A percentile compares a stretch with the other conserved stretches of the same genome.
Evolutionary conservation across 2,113 vertebrate species (phyloP).

Genomic region (Chascanopsetta lugubris): DNA sequence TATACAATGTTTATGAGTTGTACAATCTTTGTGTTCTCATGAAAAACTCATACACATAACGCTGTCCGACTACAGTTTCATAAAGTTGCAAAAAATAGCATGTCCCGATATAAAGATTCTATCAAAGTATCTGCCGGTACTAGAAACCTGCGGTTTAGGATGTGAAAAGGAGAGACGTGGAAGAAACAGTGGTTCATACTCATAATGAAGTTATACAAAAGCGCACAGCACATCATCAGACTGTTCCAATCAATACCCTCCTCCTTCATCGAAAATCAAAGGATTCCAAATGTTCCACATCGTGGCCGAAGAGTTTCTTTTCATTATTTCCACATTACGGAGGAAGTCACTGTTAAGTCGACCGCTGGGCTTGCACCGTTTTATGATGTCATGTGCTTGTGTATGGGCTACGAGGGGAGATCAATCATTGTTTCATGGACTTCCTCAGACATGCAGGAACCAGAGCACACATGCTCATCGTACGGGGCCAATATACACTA

Average conservation of each 20-base stretch:
- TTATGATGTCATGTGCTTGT: conserved; percentile 6
- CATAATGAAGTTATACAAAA: not conserved
- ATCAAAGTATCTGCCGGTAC: no score
- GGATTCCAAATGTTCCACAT: not conserved
- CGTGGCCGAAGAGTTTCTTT: not conserved
- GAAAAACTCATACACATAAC: no score
- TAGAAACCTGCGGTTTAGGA: no score
- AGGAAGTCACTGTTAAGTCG: not conserved
- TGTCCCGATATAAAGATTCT: no score
- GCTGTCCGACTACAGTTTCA: no score
- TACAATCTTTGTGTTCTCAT: no score
- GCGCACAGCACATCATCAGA: not conserved
- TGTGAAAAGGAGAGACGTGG: no score
- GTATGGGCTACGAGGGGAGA: not conserved
- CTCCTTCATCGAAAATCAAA: not conserved
- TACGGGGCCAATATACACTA: not conserved
- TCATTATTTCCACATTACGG: not conserved
- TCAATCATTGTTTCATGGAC: conserved; percentile 3
- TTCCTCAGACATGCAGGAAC: conserved; percentile 13
- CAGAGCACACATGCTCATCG: conserved; percentile 22
- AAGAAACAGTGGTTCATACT: not conserved
- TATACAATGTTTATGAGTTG: no score
- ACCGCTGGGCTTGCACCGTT: not conserved
- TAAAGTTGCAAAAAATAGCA: no score
- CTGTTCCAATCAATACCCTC: not conserved